These are phyloP conservation scores for Agapornis canus DNA, from an alignment of 2,797 vertebrate genomes.

Conservation along the genomic window DNA sequence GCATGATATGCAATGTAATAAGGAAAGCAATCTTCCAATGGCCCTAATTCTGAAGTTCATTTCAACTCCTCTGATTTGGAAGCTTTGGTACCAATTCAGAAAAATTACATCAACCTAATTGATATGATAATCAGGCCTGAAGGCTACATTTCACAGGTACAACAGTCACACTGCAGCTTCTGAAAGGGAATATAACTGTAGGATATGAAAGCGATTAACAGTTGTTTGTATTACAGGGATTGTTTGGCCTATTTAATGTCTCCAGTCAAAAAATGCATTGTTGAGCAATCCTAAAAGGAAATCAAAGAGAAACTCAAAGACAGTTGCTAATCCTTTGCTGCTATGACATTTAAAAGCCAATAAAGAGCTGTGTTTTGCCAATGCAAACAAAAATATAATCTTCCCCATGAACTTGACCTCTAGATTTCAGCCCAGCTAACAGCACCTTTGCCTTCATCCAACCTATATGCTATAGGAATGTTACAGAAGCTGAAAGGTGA, in stretches of 20 bases:
- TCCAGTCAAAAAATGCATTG: conserved; percentile 12
- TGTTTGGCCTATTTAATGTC: conserved; percentile 41
- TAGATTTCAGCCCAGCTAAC: background rate
- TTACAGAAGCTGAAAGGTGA: background rate
- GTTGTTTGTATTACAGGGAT: background rate
- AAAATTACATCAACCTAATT: conserved; percentile 34
- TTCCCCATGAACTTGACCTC: background rate
- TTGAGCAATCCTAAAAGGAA: background rate
- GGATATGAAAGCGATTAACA: conserved; percentile 43
- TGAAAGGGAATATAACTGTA: background rate
- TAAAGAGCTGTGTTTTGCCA: background rate
- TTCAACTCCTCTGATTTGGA: background rate
- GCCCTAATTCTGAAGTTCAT: background rate
- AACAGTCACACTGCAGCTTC: background rate
- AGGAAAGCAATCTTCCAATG: conserved; percentile 3
- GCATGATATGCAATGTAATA: conserved; percentile 10
- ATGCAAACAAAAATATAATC: background rate
- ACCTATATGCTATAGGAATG: fast-evolving
- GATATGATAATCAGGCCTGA: conserved; percentile 34
- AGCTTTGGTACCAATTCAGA: background rate
- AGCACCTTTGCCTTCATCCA: background rate
- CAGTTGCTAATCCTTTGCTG: background rate
- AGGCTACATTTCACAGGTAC: conserved; percentile 53
- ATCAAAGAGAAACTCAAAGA: conserved; percentile 16
- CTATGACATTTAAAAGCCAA: background rate